A percentile compares a stretch with the other conserved stretches of the same genome.
Evolutionary conservation across 2,888 invertebrate species (phyloP).

Genomic region (Limulus polyphemus): DNA sequence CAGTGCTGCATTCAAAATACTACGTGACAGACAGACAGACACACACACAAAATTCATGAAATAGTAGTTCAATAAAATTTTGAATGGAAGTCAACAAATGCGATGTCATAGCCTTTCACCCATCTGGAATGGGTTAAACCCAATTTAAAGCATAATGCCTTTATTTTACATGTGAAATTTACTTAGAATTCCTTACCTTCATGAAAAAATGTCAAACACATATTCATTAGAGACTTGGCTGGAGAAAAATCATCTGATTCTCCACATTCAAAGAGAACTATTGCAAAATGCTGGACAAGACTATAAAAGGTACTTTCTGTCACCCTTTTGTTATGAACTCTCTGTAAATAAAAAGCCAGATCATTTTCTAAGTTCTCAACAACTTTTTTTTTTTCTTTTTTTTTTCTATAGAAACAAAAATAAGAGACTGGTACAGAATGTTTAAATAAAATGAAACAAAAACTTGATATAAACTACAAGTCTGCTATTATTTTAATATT

Average conservation of each 20-base stretch:
- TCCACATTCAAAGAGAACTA: conserved; percentile 55
- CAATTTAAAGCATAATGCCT: not conserved
- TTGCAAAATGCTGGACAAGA: conserved; percentile 55
- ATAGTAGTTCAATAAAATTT: too few relatives aligned
- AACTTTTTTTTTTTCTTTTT: not conserved
- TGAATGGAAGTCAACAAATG: too few relatives aligned
- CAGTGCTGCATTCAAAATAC: too few relatives aligned
- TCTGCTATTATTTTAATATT: not conserved
- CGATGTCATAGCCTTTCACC: too few relatives aligned
- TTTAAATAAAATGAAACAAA: not conserved
- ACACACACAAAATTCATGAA: too few relatives aligned
- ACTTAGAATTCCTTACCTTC: conserved; percentile 44
- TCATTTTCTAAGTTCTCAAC: not conserved
- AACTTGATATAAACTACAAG: not conserved
- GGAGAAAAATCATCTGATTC: conserved; percentile 58
- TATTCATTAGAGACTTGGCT: conserved; percentile 58
- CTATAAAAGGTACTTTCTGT: conserved; percentile 54
- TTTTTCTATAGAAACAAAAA: not conserved
- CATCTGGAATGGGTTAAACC: too few relatives aligned
- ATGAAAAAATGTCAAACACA: conserved; percentile 59
- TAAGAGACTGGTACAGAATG: not conserved
- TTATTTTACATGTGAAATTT: not conserved
- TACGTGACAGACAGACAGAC: too few relatives aligned
- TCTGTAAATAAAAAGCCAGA: conserved; percentile 41
- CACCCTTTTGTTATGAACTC: conserved; percentile 49